A percentile compares a stretch with the other conserved stretches of the same genome.
Conservation (phyloP, 2,113 vertebrate species). For the Hepsetus odoe region DNA sequence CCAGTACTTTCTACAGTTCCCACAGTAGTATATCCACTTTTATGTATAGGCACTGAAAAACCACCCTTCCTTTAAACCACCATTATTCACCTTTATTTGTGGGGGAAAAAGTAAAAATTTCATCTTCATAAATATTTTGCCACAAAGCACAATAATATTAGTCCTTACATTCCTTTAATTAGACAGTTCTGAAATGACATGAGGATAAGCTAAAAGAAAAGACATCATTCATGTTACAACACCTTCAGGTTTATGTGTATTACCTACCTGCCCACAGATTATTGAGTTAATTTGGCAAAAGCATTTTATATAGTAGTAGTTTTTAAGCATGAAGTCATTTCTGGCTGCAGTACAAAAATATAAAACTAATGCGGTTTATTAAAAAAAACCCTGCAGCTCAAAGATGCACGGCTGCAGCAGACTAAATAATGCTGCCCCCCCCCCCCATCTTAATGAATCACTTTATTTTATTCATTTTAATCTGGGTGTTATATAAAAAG, state of each 20-base stretch:
- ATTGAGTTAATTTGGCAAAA: background rate
- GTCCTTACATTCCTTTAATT: background rate
- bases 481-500: background rate
- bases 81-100: background rate
- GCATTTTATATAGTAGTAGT: background rate
- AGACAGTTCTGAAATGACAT: background rate
- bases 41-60: background rate
- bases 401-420: conserved; percentile 2
- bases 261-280: background rate
- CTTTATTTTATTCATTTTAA: conserved; percentile 9
- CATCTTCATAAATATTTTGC: background rate
- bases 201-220: background rate
- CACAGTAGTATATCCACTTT: too few species aligned
- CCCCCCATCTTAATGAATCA: background rate
- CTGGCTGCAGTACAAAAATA: background rate
- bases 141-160: background rate
- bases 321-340: background rate
- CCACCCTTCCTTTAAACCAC: background rate
- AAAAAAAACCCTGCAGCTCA: background rate
- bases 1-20: too few species aligned
- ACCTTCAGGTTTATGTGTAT: background rate
- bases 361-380: conserved; percentile 1
- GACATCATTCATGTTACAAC: background rate
- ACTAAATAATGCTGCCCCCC: conserved; percentile 13
- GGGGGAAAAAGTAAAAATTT: background rate